Conservation (phyloP, 1,140 invertebrate genomes). For the Trichonephila clavata region DNA sequence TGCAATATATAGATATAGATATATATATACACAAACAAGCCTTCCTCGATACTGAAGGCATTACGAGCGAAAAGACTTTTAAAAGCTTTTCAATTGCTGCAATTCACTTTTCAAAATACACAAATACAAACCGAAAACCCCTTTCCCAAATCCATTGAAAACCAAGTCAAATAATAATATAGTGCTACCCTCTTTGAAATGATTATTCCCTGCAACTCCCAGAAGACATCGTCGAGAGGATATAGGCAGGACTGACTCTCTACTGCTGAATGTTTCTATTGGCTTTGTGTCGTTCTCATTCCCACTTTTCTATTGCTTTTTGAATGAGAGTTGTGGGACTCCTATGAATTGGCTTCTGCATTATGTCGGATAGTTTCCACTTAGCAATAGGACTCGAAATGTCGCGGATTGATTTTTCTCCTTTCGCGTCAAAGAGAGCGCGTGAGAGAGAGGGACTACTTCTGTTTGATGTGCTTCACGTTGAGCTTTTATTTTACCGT, state of each 20-base stretch:
- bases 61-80: constrained; percentile 59
- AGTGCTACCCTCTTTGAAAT: constrained; percentile 63
- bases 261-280: constrained; percentile 38
- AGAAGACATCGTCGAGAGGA: constrained; percentile 27
- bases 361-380: constrained; percentile 37
- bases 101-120: constrained; percentile 48
- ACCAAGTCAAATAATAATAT: constrained; percentile 69
- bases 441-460: not conserved
- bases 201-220: constrained; percentile 57
- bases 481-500: not conserved
- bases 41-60: constrained; percentile 22
- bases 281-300: constrained; percentile 49
- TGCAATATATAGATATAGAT: not conserved
- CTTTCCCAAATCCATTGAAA: constrained; percentile 52
- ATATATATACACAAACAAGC: not conserved
- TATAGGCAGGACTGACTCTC: constrained; percentile 17
- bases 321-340: constrained; percentile 52
- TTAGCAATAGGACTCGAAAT: constrained; percentile 31
- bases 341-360: constrained; percentile 37
- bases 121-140: constrained; percentile 53
- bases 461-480: constrained; percentile 11
- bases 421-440: constrained; percentile 2
- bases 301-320: constrained; percentile 65
- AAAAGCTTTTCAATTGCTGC: constrained; percentile 61
- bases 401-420: constrained; percentile 32